phyloP scores from a whole-genome alignment of 2,113 vertebrate species.

The Urocolius indicus region DNA sequence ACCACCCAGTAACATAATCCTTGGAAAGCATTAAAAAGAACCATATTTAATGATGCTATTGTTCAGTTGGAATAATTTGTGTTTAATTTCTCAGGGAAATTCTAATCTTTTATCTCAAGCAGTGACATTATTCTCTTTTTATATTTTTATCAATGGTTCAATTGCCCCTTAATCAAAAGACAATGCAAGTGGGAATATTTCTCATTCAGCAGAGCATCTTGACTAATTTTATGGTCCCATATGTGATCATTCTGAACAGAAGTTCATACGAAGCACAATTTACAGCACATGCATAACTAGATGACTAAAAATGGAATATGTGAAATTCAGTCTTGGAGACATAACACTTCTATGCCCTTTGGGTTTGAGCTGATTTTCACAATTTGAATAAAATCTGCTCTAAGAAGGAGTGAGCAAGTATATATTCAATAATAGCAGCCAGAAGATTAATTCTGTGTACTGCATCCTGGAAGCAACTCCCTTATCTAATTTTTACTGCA shows the following conservation, averaged over 20 bases:
- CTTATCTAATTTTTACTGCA: neutral
- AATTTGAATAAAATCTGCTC: constrained; percentile 21
- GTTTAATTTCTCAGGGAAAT: constrained; percentile 62
- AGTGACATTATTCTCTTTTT: constrained; percentile 32
- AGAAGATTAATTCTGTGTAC: neutral
- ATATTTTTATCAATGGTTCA: constrained; percentile 45
- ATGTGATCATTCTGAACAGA: constrained; percentile 24
- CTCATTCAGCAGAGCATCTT: constrained; percentile 41
- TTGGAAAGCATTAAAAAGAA: constrained; percentile 18
- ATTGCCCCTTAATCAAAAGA: constrained; percentile 52
- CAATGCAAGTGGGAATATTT: constrained; percentile 58
- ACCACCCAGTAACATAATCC: neutral
- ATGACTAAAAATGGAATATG: constrained; percentile 17
- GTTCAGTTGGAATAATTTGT: constrained; percentile 48
- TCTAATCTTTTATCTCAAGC: constrained; percentile 43
- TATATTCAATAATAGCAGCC: neutral
- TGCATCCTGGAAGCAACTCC: neutral
- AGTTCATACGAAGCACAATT: constrained; percentile 41
- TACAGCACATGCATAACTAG: neutral
- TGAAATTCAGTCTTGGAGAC: neutral
- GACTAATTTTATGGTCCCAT: constrained; percentile 49
- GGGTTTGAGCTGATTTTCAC: constrained; percentile 26
- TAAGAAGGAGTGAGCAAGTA: neutral
- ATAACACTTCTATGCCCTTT: neutral
- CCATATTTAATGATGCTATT: constrained; percentile 51